Conservation (phyloP, 2,113 vertebrate species). For the Percopsis transmontana region DNA sequence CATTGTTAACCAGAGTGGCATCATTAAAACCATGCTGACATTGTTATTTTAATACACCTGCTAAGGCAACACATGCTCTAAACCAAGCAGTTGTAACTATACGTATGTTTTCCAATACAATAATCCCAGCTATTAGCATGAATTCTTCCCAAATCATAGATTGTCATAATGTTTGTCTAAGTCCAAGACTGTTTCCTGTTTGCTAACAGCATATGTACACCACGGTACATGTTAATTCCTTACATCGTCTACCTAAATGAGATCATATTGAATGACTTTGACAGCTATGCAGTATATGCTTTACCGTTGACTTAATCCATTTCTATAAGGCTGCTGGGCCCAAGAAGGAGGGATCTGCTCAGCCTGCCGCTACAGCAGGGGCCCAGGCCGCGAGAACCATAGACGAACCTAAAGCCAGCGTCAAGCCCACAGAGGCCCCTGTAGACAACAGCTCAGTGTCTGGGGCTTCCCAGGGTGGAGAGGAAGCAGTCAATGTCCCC, state of each 20-base stretch:
- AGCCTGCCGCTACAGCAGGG: slow-evolving; percentile 40
- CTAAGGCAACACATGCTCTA: slow-evolving; percentile 22
- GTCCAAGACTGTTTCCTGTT: slow-evolving; percentile 3
- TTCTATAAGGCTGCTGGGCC: slow-evolving; percentile 61
- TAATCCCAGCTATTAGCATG: slow-evolving; percentile 1
- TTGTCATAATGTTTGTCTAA: slow-evolving; percentile 24
- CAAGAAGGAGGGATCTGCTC: slow-evolving; percentile 60
- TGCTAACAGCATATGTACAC: slow-evolving; percentile 39
- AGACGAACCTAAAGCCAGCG: slow-evolving; percentile 75
- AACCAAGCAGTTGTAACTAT: slow-evolving; percentile 12
- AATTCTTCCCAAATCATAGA: slow-evolving; percentile 5
- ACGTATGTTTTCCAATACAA: slow-evolving; percentile 13
- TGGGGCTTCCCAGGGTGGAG: slow-evolving; percentile 68
- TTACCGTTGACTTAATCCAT: neutral
- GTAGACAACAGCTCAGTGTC: slow-evolving; percentile 65
- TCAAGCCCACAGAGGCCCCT: slow-evolving; percentile 59
- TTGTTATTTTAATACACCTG: slow-evolving; percentile 17
- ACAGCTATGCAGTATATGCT: neutral
- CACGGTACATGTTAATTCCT: slow-evolving; percentile 19
- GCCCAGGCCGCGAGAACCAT: slow-evolving; percentile 62
- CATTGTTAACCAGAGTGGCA: slow-evolving; percentile 53
- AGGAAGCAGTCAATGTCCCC: slow-evolving; percentile 64
- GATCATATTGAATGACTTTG: slow-evolving; percentile 2
- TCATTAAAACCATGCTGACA: slow-evolving; percentile 32
- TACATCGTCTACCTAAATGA: neutral